phyloP scores from a whole-genome alignment of 2,888 invertebrate genomes.

The Calameuta filiformis region DNA sequence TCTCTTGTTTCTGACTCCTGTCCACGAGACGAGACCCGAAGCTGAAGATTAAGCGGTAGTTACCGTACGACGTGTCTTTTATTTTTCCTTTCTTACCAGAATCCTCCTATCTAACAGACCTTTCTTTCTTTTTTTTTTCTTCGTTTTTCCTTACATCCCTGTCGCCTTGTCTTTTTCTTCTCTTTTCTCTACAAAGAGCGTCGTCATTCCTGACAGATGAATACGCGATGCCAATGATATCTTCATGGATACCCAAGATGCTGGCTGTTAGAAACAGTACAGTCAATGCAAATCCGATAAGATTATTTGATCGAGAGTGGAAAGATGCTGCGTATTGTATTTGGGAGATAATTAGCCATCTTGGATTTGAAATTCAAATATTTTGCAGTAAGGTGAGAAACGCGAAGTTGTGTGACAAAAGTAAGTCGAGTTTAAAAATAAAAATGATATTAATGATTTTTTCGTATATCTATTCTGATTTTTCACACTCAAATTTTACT shows the following conservation, averaged over 20 bases:
- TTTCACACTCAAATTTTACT: neutral
- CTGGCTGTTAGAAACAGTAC: neutral
- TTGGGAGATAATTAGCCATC: neutral
- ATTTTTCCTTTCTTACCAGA: neutral
- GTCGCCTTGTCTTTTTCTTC: neutral
- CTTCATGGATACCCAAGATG: neutral
- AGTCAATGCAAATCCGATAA: neutral
- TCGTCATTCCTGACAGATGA: neutral
- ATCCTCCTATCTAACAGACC: neutral
- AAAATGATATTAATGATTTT: neutral
- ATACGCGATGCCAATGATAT: neutral
- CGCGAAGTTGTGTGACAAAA: neutral
- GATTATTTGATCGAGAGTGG: neutral
- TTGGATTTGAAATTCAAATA: neutral
- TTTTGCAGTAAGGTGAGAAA: neutral
- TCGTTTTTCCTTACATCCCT: neutral
- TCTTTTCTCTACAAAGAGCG: neutral
- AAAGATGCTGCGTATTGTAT: neutral
- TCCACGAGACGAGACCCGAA: neutral
- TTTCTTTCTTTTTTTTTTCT: neutral
- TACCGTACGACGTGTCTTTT: neutral
- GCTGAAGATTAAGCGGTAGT: conserved; percentile 3
- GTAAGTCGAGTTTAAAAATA: neutral
- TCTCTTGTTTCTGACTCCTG: conserved; percentile 29
- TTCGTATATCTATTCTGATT: neutral